Conservation (phyloP, 2,113 vertebrate species). For the Aphyosemion australe region DNA sequence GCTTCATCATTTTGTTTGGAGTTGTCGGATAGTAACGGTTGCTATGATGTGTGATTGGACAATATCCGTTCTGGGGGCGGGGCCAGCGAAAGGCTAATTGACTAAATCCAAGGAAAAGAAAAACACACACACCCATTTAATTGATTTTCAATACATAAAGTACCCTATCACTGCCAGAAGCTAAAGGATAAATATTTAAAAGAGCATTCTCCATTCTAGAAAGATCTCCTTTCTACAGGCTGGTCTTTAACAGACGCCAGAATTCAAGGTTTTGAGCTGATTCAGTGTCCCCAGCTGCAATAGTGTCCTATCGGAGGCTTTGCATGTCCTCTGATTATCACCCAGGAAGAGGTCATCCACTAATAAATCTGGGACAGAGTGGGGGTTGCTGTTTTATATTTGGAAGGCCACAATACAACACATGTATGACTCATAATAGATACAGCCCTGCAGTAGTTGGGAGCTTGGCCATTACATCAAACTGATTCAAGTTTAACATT, state of each 20-base stretch:
- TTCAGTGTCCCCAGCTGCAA: conserved; percentile 6
- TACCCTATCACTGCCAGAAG: background rate
- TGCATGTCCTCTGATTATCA: conserved; percentile 38
- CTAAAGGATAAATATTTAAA: conserved; percentile 8
- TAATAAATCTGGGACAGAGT: conserved; percentile 60
- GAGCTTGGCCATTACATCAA: background rate
- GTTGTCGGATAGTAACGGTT: too few relatives aligned
- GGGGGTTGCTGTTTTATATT: conserved; percentile 16
- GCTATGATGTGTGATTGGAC: too few relatives aligned
- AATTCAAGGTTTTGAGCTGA: conserved; percentile 1
- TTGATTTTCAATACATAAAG: too few relatives aligned
- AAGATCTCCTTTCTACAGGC: background rate
- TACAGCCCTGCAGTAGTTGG: background rate
- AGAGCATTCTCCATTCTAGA: background rate
- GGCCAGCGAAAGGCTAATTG: too few relatives aligned
- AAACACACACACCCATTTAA: too few relatives aligned
- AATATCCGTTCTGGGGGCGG: too few relatives aligned
- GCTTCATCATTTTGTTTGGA: too few relatives aligned
- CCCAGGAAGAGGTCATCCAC: conserved; percentile 38
- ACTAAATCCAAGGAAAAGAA: too few relatives aligned
- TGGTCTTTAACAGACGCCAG: background rate
- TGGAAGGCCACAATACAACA: conserved; percentile 31
- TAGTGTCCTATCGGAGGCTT: conserved; percentile 26
- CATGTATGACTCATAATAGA: conserved; percentile 11
- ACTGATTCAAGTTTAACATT: background rate